Base-by-base conservation (phyloP, 2,797 vertebrate species). In the Epinephelus awoara region DNA sequence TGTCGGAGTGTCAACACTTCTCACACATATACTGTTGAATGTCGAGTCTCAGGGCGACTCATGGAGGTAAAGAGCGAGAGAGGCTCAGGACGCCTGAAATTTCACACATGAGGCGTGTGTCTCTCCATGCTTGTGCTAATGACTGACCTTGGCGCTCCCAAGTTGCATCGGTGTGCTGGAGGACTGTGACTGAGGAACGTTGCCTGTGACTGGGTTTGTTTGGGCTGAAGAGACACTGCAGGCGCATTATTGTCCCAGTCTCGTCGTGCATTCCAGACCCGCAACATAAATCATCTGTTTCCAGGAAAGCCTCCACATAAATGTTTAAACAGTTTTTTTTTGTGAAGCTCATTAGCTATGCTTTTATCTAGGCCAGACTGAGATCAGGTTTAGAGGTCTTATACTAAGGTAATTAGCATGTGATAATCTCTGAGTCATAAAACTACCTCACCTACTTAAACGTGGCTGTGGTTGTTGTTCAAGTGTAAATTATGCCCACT, bases 11-110 rank as follows among this genome's bases (percentile, higher is more conserved):
- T 81, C 85, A 72, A 83, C 68, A 67, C 79, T 80, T 82, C 75
- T 87, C 79, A 82, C 84, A 84, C 62, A 6, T 82, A 71, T 54
- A n/a, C 79, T 88, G 91, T 85, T 85, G 85, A 93, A 93, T 92
- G 87, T 90, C 3, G 86, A 88, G 82, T 63, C 80, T 89, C 79
- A 19, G 29, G 73, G 85, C 49, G 59, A 51, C 73, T 82, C n/a
- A 0, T 1, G 38, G 73, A 63, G 74, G 76, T 67, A 64, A 67
- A 63, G 62, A 66, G 9, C 1, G 23, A 46, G 64, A 68, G 58
- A 0, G 34, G 75, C 71, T 85, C 49, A 9, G 68, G 69, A 89
- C 82, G 76, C 62, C 79, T 74, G 77, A 87, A 85, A 93, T 93
- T 89, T 89, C 86, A 88, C 87, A 78, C 65, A 38, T 10, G 55